Percentiles rank a stretch among this genome's conserved stretches.
These are phyloP conservation scores for Cynopterus sphinx DNA, from an alignment of 2,797 vertebrate species.

Conservation along the genomic window DNA sequence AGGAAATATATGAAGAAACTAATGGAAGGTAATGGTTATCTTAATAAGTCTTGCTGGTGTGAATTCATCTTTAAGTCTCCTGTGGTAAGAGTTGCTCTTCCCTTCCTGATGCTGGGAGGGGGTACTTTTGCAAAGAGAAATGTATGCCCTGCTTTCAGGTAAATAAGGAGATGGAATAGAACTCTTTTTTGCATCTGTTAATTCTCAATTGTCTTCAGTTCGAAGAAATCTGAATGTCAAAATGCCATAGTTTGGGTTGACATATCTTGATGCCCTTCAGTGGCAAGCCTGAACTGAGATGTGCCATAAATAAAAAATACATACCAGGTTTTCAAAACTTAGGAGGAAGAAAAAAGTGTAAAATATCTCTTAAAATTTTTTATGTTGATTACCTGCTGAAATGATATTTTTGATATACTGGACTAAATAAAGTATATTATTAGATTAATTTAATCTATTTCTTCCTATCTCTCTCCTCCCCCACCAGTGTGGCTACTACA, in stretches of 20 bases:
- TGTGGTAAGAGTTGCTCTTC: neutral
- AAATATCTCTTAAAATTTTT: slow-evolving; percentile 1
- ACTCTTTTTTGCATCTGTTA: neutral
- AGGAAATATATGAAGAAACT: neutral
- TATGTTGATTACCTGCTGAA: neutral
- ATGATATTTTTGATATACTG: neutral
- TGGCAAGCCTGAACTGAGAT: neutral
- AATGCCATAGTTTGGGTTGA: neutral
- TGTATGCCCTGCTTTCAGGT: neutral
- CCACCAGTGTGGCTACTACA: neutral
- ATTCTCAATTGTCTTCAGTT: neutral
- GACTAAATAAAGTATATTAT: neutral
- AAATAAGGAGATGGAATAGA: neutral
- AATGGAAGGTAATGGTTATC: neutral
- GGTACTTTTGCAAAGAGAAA: neutral
- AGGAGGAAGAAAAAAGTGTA: neutral
- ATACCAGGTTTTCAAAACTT: neutral
- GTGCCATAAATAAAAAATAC: neutral
- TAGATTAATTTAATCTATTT: slow-evolving; percentile 43
- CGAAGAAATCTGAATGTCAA: neutral
- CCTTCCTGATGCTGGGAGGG: neutral
- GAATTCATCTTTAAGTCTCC: neutral
- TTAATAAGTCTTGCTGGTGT: neutral
- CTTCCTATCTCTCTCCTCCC: neutral
- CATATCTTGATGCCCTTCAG: neutral